phyloP scores from a whole-genome alignment of 2,113 vertebrate species.

The Ochotona curzoniae region DNA sequence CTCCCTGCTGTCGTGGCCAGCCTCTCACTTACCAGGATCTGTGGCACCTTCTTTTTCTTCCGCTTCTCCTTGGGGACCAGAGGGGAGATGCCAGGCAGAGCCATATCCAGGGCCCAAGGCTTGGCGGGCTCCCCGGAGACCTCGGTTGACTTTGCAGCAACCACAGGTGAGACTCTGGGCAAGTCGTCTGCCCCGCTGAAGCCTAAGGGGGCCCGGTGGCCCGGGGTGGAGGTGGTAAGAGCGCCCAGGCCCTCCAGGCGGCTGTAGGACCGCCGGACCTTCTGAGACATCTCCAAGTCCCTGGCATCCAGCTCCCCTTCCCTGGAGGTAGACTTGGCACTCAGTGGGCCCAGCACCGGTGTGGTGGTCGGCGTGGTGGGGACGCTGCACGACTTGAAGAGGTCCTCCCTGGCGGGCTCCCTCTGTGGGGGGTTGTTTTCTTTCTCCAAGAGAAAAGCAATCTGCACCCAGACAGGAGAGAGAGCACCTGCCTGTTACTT shows the following conservation, averaged over 20 bases:
- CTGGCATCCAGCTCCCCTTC: slow-evolving; percentile 53
- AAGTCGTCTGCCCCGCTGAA: slow-evolving; percentile 87
- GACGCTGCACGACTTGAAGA: neutral
- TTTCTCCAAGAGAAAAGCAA: slow-evolving; percentile 68
- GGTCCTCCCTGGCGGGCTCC: neutral
- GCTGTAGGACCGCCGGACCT: slow-evolving; percentile 93
- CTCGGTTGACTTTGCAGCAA: slow-evolving; percentile 37
- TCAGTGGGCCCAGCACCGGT: neutral
- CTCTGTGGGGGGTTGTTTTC: slow-evolving; percentile 67
- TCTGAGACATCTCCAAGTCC: slow-evolving; percentile 87
- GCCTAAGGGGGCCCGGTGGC: slow-evolving; percentile 87
- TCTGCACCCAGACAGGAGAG: slow-evolving; percentile 53
- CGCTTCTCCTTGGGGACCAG: slow-evolving; percentile 84
- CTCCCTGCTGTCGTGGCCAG: neutral
- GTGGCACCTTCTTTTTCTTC: slow-evolving; percentile 84
- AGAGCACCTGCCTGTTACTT: neutral
- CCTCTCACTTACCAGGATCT: slow-evolving; percentile 85
- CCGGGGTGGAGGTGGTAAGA: slow-evolving; percentile 71
- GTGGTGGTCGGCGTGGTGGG: neutral
- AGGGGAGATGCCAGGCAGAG: slow-evolving; percentile 90
- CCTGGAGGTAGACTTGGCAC: accelerated
- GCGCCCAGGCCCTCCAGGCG: slow-evolving; percentile 80
- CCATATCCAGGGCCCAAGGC: slow-evolving; percentile 74
- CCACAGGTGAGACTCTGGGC: slow-evolving; percentile 59
- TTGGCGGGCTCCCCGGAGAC: slow-evolving; percentile 62